Base-by-base conservation (phyloP, 1,140 invertebrate genomes). In the Thalassaphorura encarpata region DNA sequence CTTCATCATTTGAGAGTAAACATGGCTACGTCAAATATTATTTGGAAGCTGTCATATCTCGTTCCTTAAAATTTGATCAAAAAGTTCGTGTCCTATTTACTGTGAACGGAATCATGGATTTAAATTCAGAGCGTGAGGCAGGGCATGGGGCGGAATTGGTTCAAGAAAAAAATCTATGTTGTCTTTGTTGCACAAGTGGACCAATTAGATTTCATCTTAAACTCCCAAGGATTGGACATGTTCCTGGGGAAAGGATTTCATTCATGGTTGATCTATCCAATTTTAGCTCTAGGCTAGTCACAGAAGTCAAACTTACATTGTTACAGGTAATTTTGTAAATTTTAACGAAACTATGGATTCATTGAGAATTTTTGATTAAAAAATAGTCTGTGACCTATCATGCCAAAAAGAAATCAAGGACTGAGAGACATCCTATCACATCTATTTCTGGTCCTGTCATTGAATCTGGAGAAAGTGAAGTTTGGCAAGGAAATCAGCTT, bases 21-120 rank as follows among this genome's bases (percentile, higher is more conserved):
- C 56, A 63, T 33, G 62, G 62, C 6, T 42, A 49, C 18, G 58
- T 63, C 8, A 60, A 63, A 36, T 63, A 63, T 49, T 57, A 51
- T 51, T 21, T 63, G 31, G 52, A 54, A 43, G 58, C 58, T 13
- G 51, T 55, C 2, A 58, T 63, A 15, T 51, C 52, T 3, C 36
- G 62, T 21, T 31, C 41, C 19, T 61, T 40, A n/a, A 63, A 63
- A 29, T 53, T 58, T 27, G 54, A 61, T 36, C 46, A 50, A 15
- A 52, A 47, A n/a, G 27, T 47, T 26, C 40, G 47, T 36, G 28
- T 52, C 21, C 48, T 52, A 8, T 61, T 64, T 24, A 56, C 55
- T 2, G 59, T 64, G 21, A 61, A 58, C 41, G 59, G 55, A 0
- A 56, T 64, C 29, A 43, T 61, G 23, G 62, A 64, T 45, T 43